These are phyloP conservation scores for Orgyia antiqua DNA, from an alignment of 2,888 invertebrate species.

Conservation along the genomic window DNA sequence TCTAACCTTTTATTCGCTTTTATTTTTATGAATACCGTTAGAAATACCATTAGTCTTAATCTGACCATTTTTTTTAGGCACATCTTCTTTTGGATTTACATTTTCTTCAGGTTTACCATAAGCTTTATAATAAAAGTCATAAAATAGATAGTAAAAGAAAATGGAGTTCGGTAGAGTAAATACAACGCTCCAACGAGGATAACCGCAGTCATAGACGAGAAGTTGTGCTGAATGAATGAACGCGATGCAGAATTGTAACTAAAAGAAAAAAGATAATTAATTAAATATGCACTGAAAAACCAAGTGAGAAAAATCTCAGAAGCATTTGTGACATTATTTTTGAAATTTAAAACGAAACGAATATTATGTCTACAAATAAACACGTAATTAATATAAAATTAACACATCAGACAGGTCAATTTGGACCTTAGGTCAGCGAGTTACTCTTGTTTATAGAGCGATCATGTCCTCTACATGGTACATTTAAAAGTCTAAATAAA, in stretches of 20 bases:
- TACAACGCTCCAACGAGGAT: constrained; percentile 88
- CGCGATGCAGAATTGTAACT: constrained; percentile 94
- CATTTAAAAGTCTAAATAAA: too few relatives aligned
- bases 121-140: constrained; percentile 92
- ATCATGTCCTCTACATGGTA: too few relatives aligned
- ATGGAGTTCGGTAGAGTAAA: constrained; percentile 94
- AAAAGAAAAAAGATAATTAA: constrained; percentile 39
- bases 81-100: constrained; percentile 18
- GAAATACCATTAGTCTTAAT: constrained; percentile 16
- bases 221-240: constrained; percentile 92
- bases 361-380: too few relatives aligned
- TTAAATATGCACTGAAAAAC: too few relatives aligned
- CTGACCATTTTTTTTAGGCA: constrained; percentile 35
- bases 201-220: constrained; percentile 91
- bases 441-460: too few relatives aligned
- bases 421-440: too few relatives aligned
- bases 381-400: too few relatives aligned
- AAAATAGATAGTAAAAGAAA: constrained; percentile 95
- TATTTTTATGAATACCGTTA: constrained; percentile 17
- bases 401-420: too few relatives aligned
- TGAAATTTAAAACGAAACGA: too few relatives aligned
- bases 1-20: constrained; percentile 25
- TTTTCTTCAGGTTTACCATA: constrained; percentile 71
- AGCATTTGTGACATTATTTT: too few relatives aligned
- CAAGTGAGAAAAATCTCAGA: too few relatives aligned